Evolutionary conservation across 1,140 invertebrate genomes (phyloP), one percentile per base, ranked within the genome.

Genomic region (Pantala flavescens): DNA sequence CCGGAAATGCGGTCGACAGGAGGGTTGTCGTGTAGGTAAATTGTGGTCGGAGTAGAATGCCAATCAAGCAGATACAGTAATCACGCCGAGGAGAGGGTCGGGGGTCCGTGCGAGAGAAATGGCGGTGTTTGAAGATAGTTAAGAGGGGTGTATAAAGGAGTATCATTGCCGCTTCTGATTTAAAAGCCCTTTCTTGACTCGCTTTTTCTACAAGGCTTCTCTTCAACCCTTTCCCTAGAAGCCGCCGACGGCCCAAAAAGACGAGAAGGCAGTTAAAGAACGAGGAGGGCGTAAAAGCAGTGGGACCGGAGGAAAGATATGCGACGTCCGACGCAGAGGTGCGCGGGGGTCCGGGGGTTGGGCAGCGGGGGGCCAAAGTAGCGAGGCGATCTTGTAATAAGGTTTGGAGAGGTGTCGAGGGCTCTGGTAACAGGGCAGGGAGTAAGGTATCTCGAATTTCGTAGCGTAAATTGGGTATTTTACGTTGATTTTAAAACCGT

Each of bases 61-160:
- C 49, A 63, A 63, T 63, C 49, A 63, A 63, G 49, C 49, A 63
- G 49, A 63, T 63, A 63, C 49, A 63, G 49, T 63, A 63, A 63
- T 63, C 49, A 63, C 49, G 49, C 49, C 49, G 49, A 63, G 16
- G 49, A 21, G 16, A 16, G 49, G 49, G 49, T 63, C 3, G 49
- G 49, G n/a, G 49, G 49, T 19, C 49, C 5, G 49, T 19, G 49
- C 3, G 49, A 63, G 49, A 63, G 12, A 63, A 21, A 63, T 63
- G 49, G 49, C 49, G 49, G 49, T 16, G 28, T 36, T 19, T 1
- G 49, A 21, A 63, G 49, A 63, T 63, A 63, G 49, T 16, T 16
- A 63, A 63, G 49, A 36, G 28, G 2, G 28, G 2, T 36, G 28
- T 36, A 36, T 36, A 9, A 63, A 63, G 16, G n/a, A 63, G 49